Evolutionary conservation across 2,113 vertebrate species (phyloP).

Genomic region (Oncorhynchus nerka): DNA sequence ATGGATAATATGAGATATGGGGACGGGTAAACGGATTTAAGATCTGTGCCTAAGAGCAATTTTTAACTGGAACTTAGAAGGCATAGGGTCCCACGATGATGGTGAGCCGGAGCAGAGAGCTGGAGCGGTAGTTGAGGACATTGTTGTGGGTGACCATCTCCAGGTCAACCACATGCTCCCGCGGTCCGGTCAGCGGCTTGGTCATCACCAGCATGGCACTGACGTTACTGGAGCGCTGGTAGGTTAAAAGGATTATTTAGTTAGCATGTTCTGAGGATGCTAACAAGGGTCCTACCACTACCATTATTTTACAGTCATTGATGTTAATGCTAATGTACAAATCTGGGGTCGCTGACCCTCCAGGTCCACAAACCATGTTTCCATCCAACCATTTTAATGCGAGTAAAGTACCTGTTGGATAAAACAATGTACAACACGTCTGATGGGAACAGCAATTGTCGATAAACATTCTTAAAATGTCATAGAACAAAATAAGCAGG

Average conservation of each 20-base stretch:
- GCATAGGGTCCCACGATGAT: constrained; percentile 93
- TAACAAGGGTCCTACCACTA: no score
- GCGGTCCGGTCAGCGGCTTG: constrained; percentile 87
- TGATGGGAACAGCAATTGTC: no score
- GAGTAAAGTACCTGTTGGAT: no score
- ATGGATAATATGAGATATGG: neutral
- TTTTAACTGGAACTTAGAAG: constrained; percentile 67
- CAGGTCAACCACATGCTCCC: constrained; percentile 91
- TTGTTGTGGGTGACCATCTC: constrained; percentile 96
- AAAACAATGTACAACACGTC: no score
- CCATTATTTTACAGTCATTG: no score
- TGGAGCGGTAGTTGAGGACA: constrained; percentile 87
- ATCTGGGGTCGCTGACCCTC: no score
- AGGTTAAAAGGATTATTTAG: constrained; percentile 28
- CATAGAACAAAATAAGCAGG: no score
- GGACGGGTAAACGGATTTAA: neutral
- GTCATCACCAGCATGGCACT: constrained; percentile 95
- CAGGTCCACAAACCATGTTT: no score
- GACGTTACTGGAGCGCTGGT: constrained; percentile 88
- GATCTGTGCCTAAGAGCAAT: neutral
- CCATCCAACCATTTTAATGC: no score
- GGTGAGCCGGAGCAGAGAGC: constrained; percentile 91
- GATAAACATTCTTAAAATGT: no score
- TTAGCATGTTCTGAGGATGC: neutral
- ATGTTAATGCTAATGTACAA: no score